Percentiles rank a stretch among this genome's conserved stretches.
These are phyloP conservation scores for Amphiprion clarkii DNA, from an alignment of 2,797 vertebrate genomes.

Conservation along the genomic window DNA sequence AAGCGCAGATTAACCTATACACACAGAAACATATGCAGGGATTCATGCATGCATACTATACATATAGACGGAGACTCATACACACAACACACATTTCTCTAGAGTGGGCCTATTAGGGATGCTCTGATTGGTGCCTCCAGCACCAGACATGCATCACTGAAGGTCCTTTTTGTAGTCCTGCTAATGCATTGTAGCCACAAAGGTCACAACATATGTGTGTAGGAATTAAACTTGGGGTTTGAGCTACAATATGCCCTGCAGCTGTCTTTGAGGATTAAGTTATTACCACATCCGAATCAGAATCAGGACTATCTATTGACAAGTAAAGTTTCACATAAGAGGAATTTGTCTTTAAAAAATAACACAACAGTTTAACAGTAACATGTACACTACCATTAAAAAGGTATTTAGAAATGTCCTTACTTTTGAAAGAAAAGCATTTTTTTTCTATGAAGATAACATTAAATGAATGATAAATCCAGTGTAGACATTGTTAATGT, in stretches of 20 bases:
- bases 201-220: conserved; percentile 3
- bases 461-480: too few relatives aligned
- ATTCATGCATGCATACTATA: conserved; percentile 63
- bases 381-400: too few relatives aligned
- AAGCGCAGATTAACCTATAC: conserved; percentile 23
- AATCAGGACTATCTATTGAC: too few relatives aligned
- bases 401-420: too few relatives aligned
- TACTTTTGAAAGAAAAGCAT: too few relatives aligned
- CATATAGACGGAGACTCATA: conserved; percentile 40
- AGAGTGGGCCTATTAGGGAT: conserved; percentile 44
- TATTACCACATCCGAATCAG: too few relatives aligned
- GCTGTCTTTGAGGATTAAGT: background rate
- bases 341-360: too few relatives aligned
- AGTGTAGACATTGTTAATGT: too few relatives aligned
- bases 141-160: conserved; percentile 17
- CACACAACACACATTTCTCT: conserved; percentile 11
- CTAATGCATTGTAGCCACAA: conserved; percentile 18
- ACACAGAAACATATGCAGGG: conserved; percentile 60
- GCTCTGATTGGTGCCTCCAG: conserved; percentile 55
- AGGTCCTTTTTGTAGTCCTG: conserved; percentile 16
- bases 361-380: too few relatives aligned
- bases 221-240: background rate
- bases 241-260: background rate
- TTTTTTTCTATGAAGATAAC: too few relatives aligned
- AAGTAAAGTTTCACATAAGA: too few relatives aligned